Percentiles rank a stretch among this genome's conserved stretches.
phyloP scores from a whole-genome alignment of 92 coral and sea anemone species.

The Porites rus region DNA sequence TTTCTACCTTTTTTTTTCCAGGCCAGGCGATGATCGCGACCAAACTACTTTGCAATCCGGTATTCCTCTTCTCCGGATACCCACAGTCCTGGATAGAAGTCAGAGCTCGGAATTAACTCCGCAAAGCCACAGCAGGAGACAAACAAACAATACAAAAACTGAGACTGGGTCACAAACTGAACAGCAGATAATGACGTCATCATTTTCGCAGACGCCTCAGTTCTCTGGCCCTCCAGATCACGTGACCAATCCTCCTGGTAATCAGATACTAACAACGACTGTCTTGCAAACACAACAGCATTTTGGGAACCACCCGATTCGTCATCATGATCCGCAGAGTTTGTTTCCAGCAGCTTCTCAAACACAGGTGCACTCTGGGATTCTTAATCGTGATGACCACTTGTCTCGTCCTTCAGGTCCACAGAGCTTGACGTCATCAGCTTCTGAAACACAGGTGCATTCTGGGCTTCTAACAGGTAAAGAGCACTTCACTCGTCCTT shows the following conservation, averaged over 20 bases:
- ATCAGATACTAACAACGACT: neutral
- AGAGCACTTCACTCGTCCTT: slow-evolving; percentile 1
- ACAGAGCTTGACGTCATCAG: slow-evolving; percentile 18
- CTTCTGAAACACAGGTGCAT: slow-evolving; percentile 10
- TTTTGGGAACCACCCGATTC: too few relatives aligned
- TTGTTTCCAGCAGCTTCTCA: neutral
- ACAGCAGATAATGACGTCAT: neutral
- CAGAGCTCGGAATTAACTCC: slow-evolving; percentile 18
- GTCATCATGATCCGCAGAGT: too few relatives aligned
- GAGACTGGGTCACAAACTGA: slow-evolving; percentile 47
- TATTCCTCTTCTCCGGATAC: slow-evolving; percentile 43
- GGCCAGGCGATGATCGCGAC: slow-evolving; percentile 23
- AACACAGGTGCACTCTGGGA: neutral
- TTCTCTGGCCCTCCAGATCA: neutral
- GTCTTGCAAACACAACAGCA: neutral
- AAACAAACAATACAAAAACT: neutral
- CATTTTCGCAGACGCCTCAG: neutral
- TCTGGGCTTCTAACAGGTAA: slow-evolving; percentile 13
- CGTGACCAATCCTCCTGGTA: neutral
- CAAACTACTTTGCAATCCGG: slow-evolving; percentile 16
- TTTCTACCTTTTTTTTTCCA: neutral
- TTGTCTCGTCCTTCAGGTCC: neutral
- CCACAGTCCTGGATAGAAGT: slow-evolving; percentile 20
- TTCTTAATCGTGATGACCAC: neutral
- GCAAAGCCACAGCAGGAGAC: neutral